Evolutionary conservation across 2,797 vertebrate genomes (phyloP), one percentile per base, ranked within the genome.

Genomic region (Notolabrus celidotus): DNA sequence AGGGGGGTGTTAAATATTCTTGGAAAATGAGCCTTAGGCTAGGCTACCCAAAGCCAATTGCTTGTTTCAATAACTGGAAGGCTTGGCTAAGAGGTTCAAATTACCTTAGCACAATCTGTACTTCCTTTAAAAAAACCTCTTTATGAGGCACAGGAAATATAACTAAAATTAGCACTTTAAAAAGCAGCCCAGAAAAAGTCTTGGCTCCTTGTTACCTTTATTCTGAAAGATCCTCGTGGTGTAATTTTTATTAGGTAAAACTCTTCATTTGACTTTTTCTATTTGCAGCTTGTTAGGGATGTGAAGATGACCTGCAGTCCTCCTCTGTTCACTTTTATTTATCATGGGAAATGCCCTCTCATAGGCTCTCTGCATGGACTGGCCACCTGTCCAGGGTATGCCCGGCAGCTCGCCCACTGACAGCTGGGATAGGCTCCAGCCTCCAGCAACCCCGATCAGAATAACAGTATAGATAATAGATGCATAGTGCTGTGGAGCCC

Each of bases 11-110:
- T 82, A 62, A 69, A 38, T 80, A 82, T 74, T 85, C 71, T 39
- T 67, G 10, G 31, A 56, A 55, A 67, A 64, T 36, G 29, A 55
- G 70, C 82, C 56, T 11, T 3, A 10, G 38, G 80, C 62, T n/a
- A 22, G 74, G 76, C 68, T 58, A 47, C 23, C 74, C 75, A 38
- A 27, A 52, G 36, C 67, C 20, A 34, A 14, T 57, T 60, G 70
- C 75, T 76, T 50, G 55, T 73, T 83, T 60, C 76, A 84, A 74
- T 73, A 72, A 77, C 80, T 23, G 8, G 55, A 41, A 77, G 73
- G 77, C 60, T 47, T 50, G 15, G 38, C 47, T 80, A n/a, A 23
- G 36, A 77, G 55, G 57, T 61, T 42, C 52, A 45, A 31, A 67
- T 53, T 58, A 67, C 29, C 39, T 47, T 29, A 41, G 14, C 41